Evolutionary conservation across 53 echinoderm and acorn worm species (phyloP), one percentile per base, ranked within the genome.

Genomic region (Astropecten irregularis): DNA sequence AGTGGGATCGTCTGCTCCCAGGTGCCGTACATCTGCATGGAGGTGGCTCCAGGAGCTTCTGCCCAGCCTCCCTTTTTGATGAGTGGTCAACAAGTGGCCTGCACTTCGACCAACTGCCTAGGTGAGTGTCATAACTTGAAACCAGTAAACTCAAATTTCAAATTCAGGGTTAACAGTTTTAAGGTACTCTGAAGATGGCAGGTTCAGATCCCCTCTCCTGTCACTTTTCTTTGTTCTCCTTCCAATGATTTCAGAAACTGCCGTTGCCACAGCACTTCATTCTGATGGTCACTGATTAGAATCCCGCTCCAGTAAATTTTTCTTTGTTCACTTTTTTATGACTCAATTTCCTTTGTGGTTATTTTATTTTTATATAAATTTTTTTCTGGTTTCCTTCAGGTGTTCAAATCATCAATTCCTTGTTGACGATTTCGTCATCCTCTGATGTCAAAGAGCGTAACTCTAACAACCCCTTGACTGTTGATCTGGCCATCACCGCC

Each of bases 401-500:
- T 81, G 92, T 92, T 2, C 49, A 92, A 21, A 82, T 92, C 3
- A 40, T 52, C 27, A 85, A 71, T 38, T 65, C 55, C 30, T 33
- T 42, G 19, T 40, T 85, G 49, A 47, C 63, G 26, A 34, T 88
- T 1, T 19, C 44, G 9, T 70, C 71, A 4, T 55, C 40, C 25
- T 32, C 9, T 29, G 35, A 22, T 9, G 71, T 88, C 18, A 39
- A 38, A 39, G 88, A 88, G 38, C 88, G 88, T 33, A 39, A 22
- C 37, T n/a, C 61, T n/a, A 54, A 50, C 50, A 82, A 83, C 30
- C 28, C 61, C 13, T 35, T 88, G 22, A 89, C 57, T 82, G 82
- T 91, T 46, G 85, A 84, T 85, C 86, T 96, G 30, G 60, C 61
- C 57, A 77, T 96, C 26, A 79, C 82, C 28, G 82, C 93, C 2